phyloP scores from a whole-genome alignment of 1,140 invertebrate genomes.

The Drosophila navojoa region DNA sequence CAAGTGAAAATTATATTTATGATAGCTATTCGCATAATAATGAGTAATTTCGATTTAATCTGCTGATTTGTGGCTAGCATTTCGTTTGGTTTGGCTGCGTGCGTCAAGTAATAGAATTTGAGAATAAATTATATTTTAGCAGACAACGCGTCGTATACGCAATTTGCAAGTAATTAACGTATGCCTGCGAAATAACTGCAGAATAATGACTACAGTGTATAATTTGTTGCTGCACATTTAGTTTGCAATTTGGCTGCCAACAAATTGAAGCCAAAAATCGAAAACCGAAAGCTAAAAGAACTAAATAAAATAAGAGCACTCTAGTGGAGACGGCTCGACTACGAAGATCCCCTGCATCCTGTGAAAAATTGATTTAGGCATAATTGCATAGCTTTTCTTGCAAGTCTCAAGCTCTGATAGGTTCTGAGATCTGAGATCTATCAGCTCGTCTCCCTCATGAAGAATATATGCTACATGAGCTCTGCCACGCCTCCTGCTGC shows the following conservation, averaged over 20 bases:
- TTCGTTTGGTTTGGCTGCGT: background rate
- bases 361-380: no score
- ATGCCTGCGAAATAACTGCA: constrained; percentile 57
- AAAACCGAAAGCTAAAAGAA: background rate
- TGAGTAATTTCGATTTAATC: constrained; percentile 54
- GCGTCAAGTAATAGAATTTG: constrained; percentile 33
- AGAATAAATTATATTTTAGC: background rate
- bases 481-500: no score
- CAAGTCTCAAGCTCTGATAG: no score
- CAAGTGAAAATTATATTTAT: constrained; percentile 49
- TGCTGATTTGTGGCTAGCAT: constrained; percentile 35
- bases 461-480: no score
- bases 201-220: constrained; percentile 41
- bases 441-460: no score
- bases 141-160: constrained; percentile 56
- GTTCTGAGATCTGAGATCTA: no score
- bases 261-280: constrained; percentile 41
- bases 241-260: constrained; percentile 57
- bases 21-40: constrained; percentile 57
- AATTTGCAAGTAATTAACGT: constrained; percentile 77
- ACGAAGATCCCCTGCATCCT: no score
- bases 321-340: no score
- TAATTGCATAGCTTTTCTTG: no score
- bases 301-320: background rate
- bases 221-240: constrained; percentile 52